A percentile compares a stretch with the other conserved stretches of the same genome.
Evolutionary conservation across 1,140 invertebrate species (phyloP).

Genomic region (Calycopis cecrops): DNA sequence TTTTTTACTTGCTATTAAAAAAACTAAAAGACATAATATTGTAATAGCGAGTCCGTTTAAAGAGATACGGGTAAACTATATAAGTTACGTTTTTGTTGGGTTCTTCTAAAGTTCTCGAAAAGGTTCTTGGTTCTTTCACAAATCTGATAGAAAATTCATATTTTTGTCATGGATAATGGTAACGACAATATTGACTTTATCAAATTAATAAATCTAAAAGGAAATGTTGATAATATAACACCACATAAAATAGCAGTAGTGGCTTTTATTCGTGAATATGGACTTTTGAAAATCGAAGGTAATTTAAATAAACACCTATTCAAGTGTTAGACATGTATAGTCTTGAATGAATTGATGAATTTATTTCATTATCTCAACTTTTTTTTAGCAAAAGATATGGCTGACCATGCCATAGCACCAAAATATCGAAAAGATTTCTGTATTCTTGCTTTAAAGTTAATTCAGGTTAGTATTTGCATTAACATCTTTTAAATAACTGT

Average conservation of each 20-base stretch:
- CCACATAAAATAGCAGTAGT: constrained; percentile 73
- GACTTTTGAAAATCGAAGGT: constrained; percentile 64
- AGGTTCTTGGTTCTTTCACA: too few species aligned
- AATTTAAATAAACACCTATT: constrained; percentile 8
- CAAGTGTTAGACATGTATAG: background rate
- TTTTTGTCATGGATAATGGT: constrained; percentile 43
- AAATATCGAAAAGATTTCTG: constrained; percentile 74
- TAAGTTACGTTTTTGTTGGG: too few species aligned
- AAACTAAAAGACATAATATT: too few species aligned
- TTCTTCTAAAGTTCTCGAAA: too few species aligned
- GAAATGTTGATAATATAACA: constrained; percentile 69
- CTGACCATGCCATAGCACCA: constrained; percentile 57
- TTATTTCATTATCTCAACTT: constrained; percentile 10
- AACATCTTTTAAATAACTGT: background rate
- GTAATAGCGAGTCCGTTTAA: too few species aligned
- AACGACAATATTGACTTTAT: constrained; percentile 53
- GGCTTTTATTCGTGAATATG: constrained; percentile 71
- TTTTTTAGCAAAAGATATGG: constrained; percentile 59
- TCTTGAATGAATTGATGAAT: background rate
- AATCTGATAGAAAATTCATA: constrained; percentile 5
- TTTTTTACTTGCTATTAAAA: too few species aligned
- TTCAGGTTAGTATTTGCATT: constrained; percentile 47
- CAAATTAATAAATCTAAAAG: constrained; percentile 55
- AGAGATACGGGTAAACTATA: too few species aligned
- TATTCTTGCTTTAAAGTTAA: constrained; percentile 67